phyloP scores from a whole-genome alignment of 2,113 vertebrate species.

The Erinaceus europaeus region DNA sequence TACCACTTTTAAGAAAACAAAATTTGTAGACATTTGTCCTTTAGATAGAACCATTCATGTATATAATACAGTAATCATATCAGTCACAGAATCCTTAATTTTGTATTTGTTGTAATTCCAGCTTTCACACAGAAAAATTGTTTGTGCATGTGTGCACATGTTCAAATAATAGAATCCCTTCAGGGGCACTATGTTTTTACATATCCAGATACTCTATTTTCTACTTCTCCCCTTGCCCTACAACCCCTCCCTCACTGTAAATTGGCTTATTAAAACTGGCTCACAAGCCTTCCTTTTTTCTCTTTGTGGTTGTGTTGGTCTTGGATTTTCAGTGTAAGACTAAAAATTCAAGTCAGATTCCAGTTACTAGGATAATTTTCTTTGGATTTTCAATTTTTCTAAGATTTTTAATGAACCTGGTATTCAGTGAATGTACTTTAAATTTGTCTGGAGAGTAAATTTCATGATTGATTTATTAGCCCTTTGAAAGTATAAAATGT shows the following conservation, averaged over 20 bases:
- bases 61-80: neutral
- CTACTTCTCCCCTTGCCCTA: constrained; percentile 45
- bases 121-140: constrained; percentile 67
- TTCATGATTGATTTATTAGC: constrained; percentile 75
- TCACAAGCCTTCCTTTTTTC: constrained; percentile 71
- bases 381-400: constrained; percentile 74
- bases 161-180: constrained; percentile 61
- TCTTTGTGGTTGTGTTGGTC: constrained; percentile 32
- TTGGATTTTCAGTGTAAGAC: constrained; percentile 66
- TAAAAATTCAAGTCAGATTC: constrained; percentile 75
- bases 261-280: constrained; percentile 67
- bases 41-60: neutral
- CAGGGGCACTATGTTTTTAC: constrained; percentile 69
- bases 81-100: constrained; percentile 45
- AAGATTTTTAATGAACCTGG: constrained; percentile 71
- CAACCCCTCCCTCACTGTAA: constrained; percentile 37
- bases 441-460: constrained; percentile 69
- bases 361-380: constrained; percentile 76
- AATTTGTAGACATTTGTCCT: constrained; percentile 34
- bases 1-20: constrained; percentile 30
- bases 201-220: constrained; percentile 62
- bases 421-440: constrained; percentile 70
- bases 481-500: constrained; percentile 71
- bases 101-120: constrained; percentile 53
- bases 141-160: constrained; percentile 65